phyloP scores from a whole-genome alignment of 2,113 vertebrate genomes.

The Cebidichthys violaceus region DNA sequence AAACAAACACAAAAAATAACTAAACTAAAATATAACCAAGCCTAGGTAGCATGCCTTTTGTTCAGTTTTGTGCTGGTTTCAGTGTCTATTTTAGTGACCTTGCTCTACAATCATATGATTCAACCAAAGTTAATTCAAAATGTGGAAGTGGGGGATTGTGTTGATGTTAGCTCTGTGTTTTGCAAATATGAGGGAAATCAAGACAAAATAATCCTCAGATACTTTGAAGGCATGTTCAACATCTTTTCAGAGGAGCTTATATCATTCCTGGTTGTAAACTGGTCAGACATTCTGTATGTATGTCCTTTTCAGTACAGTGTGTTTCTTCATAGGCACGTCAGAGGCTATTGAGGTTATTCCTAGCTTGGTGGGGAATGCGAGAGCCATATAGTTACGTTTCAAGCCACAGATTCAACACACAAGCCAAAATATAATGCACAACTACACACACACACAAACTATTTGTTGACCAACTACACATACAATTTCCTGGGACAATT shows the following conservation, averaged over 20 bases:
- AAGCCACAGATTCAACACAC: slow-evolving; percentile 54
- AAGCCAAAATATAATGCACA: slow-evolving; percentile 43
- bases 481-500: slow-evolving; percentile 38
- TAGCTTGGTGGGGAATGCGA: slow-evolving; percentile 60
- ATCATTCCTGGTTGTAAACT: slow-evolving; percentile 47
- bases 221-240: slow-evolving; percentile 52
- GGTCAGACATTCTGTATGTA: slow-evolving; percentile 51
- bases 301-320: slow-evolving; percentile 44
- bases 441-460: slow-evolving; percentile 24
- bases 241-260: slow-evolving; percentile 38
- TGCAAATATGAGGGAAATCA: slow-evolving; percentile 62
- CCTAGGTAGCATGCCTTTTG: slow-evolving; percentile 83
- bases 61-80: slow-evolving; percentile 85
- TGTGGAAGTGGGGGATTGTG: slow-evolving; percentile 46
- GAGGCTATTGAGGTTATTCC: slow-evolving; percentile 44
- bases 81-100: slow-evolving; percentile 74
- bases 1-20: slow-evolving; percentile 35
- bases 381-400: slow-evolving; percentile 57
- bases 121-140: slow-evolving; percentile 74
- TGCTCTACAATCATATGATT: slow-evolving; percentile 67
- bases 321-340: slow-evolving; percentile 55
- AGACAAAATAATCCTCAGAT: slow-evolving; percentile 40
- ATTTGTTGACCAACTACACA: slow-evolving; percentile 24
- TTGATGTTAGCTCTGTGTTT: slow-evolving; percentile 51
- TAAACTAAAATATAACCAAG: slow-evolving; percentile 66